These are phyloP conservation scores for Caenorhabditis tropicalis DNA, from an alignment of 1,140 invertebrate species.

Conservation along the genomic window DNA sequence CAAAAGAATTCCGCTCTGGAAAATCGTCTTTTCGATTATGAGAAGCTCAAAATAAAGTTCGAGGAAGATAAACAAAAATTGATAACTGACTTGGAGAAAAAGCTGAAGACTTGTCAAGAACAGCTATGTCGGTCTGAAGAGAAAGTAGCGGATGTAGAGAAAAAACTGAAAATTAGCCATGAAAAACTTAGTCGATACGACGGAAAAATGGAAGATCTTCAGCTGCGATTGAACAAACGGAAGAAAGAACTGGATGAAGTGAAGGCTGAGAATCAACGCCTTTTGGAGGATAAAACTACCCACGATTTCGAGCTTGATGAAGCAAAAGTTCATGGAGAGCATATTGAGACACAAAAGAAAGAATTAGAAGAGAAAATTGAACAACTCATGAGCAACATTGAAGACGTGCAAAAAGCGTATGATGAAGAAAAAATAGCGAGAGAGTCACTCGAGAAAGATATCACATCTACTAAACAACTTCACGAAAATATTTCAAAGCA, in stretches of 20 bases:
- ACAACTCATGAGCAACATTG: neutral
- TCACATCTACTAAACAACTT: neutral
- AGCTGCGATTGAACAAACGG: neutral
- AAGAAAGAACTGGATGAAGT: neutral
- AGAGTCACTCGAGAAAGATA: neutral
- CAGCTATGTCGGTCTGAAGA: neutral
- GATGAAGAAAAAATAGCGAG: neutral
- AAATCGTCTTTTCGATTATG: slow-evolving; percentile 1
- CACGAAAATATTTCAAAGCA: neutral
- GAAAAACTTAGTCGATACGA: neutral
- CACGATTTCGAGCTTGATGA: neutral
- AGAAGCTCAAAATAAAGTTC: neutral
- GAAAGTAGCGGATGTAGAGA: neutral
- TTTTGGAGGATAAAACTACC: neutral
- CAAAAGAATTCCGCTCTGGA: slow-evolving; percentile 1
- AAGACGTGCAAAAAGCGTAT: neutral
- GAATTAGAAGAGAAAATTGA: neutral
- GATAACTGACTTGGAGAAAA: neutral
- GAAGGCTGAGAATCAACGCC: neutral
- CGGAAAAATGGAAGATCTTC: neutral
- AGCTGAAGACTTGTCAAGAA: neutral
- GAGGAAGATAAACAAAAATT: slow-evolving; percentile 27
- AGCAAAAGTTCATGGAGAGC: neutral
- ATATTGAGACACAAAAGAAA: neutral
- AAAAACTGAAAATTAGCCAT: neutral